Evolutionary conservation across 2,888 invertebrate genomes (phyloP).

Genomic region (Eledona agricola): DNA sequence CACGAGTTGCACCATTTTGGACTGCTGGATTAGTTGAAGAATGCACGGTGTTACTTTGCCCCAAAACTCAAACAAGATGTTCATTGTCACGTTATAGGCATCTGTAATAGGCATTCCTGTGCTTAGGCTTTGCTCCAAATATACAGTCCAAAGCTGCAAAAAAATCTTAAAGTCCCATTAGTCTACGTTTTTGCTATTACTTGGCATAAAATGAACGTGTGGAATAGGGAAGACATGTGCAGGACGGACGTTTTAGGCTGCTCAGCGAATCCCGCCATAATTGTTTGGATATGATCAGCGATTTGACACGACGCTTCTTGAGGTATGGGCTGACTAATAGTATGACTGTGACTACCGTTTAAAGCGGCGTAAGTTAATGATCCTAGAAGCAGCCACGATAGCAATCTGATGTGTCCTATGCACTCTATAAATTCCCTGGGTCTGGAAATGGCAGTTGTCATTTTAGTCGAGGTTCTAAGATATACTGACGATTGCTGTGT

Average conservation of each 20-base stretch:
- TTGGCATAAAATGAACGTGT: constrained; percentile 97
- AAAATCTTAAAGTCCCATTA: no score
- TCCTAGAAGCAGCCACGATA: constrained; percentile 96
- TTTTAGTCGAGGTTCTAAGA: constrained; percentile 1
- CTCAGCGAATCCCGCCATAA: constrained; percentile 96
- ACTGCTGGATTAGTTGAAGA: constrained; percentile 88
- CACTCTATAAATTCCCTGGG: constrained; percentile 96
- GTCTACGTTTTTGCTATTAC: no score
- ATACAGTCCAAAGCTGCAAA: constrained; percentile 97
- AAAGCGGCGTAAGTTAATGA: constrained; percentile 89
- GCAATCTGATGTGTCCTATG: constrained; percentile 89
- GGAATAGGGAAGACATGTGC: constrained; percentile 96
- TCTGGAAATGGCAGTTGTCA: constrained; percentile 65
- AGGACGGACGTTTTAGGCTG: constrained; percentile 90
- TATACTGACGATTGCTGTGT: constrained; percentile 79
- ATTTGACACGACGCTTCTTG: constrained; percentile 96
- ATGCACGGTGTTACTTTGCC: constrained; percentile 96
- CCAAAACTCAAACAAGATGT: constrained; percentile 97
- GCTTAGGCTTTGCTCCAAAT: constrained; percentile 88
- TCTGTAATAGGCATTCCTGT: constrained; percentile 74
- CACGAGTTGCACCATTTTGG: constrained; percentile 94
- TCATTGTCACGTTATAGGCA: constrained; percentile 76
- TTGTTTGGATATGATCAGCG: constrained; percentile 96
- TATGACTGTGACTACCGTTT: constrained; percentile 64
- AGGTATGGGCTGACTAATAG: constrained; percentile 85